Evolutionary conservation across 2,888 invertebrate genomes (phyloP).

Genomic region (Isoperla grammatica): DNA sequence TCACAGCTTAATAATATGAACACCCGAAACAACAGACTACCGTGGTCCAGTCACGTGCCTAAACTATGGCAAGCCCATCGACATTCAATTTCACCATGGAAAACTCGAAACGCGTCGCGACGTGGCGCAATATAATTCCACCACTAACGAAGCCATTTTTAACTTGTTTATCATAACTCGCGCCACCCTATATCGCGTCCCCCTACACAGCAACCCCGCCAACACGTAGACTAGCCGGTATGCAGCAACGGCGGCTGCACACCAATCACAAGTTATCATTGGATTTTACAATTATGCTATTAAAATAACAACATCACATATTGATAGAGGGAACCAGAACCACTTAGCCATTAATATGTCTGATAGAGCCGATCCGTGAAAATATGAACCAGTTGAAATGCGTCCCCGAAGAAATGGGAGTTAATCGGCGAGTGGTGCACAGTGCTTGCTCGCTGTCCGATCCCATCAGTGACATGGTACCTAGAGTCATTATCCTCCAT

Average conservation of each 20-base stretch:
- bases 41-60: not conserved
- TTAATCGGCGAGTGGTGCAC: slow-evolving; percentile 15
- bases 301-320: slow-evolving; percentile 2
- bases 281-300: slow-evolving; percentile 2
- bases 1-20: slow-evolving; percentile 14
- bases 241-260: too few relatives aligned
- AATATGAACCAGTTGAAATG: slow-evolving; percentile 19
- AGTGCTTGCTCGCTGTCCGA: not conserved
- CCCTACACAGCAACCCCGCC: too few relatives aligned
- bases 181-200: too few relatives aligned
- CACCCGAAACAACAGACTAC: slow-evolving; percentile 10
- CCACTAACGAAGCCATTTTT: too few relatives aligned
- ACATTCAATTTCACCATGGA: too few relatives aligned
- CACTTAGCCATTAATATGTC: slow-evolving; percentile 5
- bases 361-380: not conserved
- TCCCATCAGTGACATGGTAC: slow-evolving; percentile 3
- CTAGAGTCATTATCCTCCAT: slow-evolving; percentile 27
- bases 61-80: too few relatives aligned
- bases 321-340: not conserved
- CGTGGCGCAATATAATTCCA: too few relatives aligned
- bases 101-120: too few relatives aligned
- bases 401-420: slow-evolving; percentile 27
- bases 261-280: not conserved
- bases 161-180: too few relatives aligned
- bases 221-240: too few relatives aligned